Evolutionary conservation across 23 tunicate genomes (phyloP), one percentile per base, ranked within the genome.

Genomic region (Aplidium turbinatum): DNA sequence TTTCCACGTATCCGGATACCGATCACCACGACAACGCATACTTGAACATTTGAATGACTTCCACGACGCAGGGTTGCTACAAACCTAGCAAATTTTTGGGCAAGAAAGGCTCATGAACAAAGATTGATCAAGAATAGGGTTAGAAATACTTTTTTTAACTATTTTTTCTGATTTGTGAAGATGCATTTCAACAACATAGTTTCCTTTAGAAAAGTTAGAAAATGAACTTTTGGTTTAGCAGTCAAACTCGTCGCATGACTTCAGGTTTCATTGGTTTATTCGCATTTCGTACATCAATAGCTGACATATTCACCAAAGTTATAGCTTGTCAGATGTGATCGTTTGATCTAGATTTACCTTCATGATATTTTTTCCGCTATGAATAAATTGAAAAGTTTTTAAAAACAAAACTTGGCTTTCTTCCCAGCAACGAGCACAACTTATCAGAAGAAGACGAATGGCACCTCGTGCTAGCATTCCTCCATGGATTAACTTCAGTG

Each of bases 31-130:
- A 30, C 47, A 23, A 34, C 79, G 34, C 9, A 35, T 57, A 24
- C 67, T 57, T 57, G 1, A 74, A 57, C 31, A 16, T 26, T 57
- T 29, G 57, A 26, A 31, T 21, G 29, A 51, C 77, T 51, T 33
- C 20, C 35, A 28, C 28, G 66, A 64, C 38, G 61, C 81, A 87
- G 94, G 21, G 85, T 64, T 1, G 94, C 94, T 26, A 38, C 64
- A 19, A 75, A 79, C 47, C 60, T 87, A 50, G 84, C 94, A 7
- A 54, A 58, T 22, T 87, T 72, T 55, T 87, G 94, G 94, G 82
- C 86, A 18, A 64, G 58, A 33, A 63, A 77, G 31, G 94, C 94
- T 3, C 36, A 28, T 6, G 50, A 65, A 36, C 72, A 65, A 18
- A 18, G 72, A 35, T 18, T 65, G 7, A 38, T 65, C 19, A 65